Conservation (phyloP, 2,888 invertebrate species). For the Chymomyza fuscimana region DNA sequence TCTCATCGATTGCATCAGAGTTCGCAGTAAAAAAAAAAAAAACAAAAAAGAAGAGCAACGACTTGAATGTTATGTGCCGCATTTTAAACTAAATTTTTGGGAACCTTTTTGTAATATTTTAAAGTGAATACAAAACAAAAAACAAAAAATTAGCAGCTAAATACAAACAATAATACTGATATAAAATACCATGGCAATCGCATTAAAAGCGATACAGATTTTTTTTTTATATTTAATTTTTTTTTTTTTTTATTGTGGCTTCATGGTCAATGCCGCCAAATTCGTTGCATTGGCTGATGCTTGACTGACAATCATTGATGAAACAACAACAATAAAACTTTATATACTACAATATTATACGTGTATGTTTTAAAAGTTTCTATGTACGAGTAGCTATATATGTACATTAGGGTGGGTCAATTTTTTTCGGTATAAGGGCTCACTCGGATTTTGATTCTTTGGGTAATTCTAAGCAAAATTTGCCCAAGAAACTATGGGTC, state of each 20-base stretch:
- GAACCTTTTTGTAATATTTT: not conserved
- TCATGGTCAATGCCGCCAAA: constrained; percentile 58
- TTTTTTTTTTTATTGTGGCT: constrained; percentile 5
- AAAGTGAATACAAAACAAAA: not conserved
- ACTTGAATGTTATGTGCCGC: constrained; percentile 3
- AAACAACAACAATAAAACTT: constrained; percentile 3
- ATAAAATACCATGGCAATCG: not conserved
- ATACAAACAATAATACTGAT: not conserved
- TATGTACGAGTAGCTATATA: too few relatives aligned
- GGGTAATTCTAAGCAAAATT: too few relatives aligned
- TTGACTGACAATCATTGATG: constrained; percentile 40
- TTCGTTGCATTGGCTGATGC: constrained; percentile 52
- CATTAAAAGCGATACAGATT: not conserved
- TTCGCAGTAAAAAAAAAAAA: constrained; percentile 46
- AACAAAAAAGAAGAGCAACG: constrained; percentile 12
- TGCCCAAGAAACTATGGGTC: too few relatives aligned
- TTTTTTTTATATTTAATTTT: not conserved
- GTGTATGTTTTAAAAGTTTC: too few relatives aligned
- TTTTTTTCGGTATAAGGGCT: too few relatives aligned
- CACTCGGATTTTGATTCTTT: too few relatives aligned
- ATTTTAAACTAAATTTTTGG: not conserved
- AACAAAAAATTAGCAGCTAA: not conserved
- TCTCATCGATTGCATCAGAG: constrained; percentile 76
- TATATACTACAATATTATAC: not conserved
- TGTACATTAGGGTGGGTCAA: too few relatives aligned